phyloP scores from a whole-genome alignment of 2,797 vertebrate genomes.

The Gastrophryne carolinensis region DNA sequence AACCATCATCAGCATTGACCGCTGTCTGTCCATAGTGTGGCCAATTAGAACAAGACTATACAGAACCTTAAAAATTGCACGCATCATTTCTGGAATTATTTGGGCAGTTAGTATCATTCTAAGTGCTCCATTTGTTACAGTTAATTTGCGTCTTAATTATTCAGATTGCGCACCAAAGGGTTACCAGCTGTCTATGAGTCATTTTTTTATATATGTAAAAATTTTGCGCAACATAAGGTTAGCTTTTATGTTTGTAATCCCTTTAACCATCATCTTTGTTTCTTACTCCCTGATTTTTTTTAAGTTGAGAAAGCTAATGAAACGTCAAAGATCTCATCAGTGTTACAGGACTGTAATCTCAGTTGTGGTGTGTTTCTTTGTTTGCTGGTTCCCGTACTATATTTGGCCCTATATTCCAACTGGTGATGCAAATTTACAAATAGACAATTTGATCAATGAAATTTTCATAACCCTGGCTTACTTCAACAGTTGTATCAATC shows the following conservation, averaged over 20 bases:
- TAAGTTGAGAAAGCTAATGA: constrained; percentile 71
- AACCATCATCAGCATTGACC: constrained; percentile 13
- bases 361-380: constrained; percentile 82
- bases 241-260: constrained; percentile 78
- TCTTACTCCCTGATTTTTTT: constrained; percentile 77
- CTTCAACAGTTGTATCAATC: constrained; percentile 17
- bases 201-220: not conserved
- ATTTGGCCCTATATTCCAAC: constrained; percentile 71
- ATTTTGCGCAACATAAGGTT: constrained; percentile 54
- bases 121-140: not conserved
- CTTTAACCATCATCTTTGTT: constrained; percentile 76
- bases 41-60: constrained; percentile 4
- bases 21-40: not conserved
- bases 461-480: not conserved
- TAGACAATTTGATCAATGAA: not conserved
- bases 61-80: not conserved
- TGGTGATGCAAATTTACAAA: not conserved
- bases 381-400: constrained; percentile 89
- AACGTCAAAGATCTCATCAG: constrained; percentile 69
- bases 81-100: constrained; percentile 22
- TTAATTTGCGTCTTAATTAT: not conserved
- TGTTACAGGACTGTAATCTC: constrained; percentile 83
- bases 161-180: not conserved
- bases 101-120: constrained; percentile 12
- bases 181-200: not conserved